Percentiles rank a stretch among this genome's conserved stretches.
These are phyloP conservation scores for Epistrophella euchroma DNA, from an alignment of 2,888 invertebrate species.

Conservation along the genomic window DNA sequence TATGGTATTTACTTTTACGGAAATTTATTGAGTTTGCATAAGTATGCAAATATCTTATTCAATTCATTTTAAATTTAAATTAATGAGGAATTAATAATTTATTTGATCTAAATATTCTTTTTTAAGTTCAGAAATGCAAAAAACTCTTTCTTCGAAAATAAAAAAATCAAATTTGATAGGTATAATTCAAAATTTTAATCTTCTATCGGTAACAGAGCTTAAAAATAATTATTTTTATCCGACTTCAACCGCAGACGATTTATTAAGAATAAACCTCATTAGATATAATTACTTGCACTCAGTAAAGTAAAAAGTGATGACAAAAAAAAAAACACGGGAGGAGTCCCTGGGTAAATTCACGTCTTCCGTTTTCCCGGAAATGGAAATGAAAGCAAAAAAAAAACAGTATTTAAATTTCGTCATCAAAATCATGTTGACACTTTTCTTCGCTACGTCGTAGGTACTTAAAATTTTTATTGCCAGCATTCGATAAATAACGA, in stretches of 20 bases:
- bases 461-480: slow-evolving; percentile 30
- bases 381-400: background rate
- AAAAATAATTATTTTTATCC: background rate
- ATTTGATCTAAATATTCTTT: too few species aligned
- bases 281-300: slow-evolving; percentile 2
- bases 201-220: too few species aligned
- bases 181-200: too few species aligned
- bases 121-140: too few species aligned
- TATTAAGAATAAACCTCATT: slow-evolving; percentile 18
- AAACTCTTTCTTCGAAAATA: too few species aligned
- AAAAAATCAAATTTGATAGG: too few species aligned
- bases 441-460: slow-evolving; percentile 12
- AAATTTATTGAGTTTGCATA: too few species aligned
- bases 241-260: background rate
- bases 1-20: too few species aligned
- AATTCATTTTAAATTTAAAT: too few species aligned
- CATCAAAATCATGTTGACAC: slow-evolving; percentile 24
- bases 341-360: background rate
- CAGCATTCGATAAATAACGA: slow-evolving; percentile 36
- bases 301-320: background rate
- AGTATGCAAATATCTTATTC: too few species aligned
- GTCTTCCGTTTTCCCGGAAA: background rate
- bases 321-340: background rate
- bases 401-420: slow-evolving; percentile 12
- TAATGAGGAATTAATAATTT: too few species aligned